phyloP scores from a whole-genome alignment of 2,888 invertebrate genomes.

The Phengaris arion region DNA sequence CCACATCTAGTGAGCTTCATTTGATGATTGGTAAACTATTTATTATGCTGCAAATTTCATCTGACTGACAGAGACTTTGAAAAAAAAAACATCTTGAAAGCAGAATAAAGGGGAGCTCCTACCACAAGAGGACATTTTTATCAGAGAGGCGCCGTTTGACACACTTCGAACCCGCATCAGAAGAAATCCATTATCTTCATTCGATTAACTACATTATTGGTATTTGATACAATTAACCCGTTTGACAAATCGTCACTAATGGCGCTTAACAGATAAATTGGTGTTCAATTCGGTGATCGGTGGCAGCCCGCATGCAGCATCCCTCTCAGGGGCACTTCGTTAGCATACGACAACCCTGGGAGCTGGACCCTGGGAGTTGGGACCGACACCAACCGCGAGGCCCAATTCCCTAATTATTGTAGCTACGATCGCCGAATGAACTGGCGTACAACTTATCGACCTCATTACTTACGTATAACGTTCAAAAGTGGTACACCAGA shows the following conservation, averaged over 20 bases:
- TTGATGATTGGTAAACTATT: no score
- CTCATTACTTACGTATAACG: no score
- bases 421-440: no score
- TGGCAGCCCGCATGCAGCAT: constrained; percentile 70
- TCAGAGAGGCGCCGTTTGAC: not conserved
- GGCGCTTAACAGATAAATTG: constrained; percentile 66
- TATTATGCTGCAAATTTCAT: not conserved
- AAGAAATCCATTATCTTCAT: constrained; percentile 30
- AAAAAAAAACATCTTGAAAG: not conserved
- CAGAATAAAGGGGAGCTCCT: not conserved
- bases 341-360: constrained; percentile 55
- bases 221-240: constrained; percentile 25
- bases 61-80: not conserved
- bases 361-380: not conserved
- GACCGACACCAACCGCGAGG: not conserved
- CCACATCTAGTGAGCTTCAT: no score
- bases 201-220: constrained; percentile 13
- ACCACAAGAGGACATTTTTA: not conserved
- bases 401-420: not conserved
- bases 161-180: constrained; percentile 11
- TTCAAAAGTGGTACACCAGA: no score
- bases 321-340: constrained; percentile 62
- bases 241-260: constrained; percentile 34
- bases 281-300: constrained; percentile 65
- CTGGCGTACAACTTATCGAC: no score